Evolutionary conservation across 1,140 invertebrate species (phyloP).

Genomic region (Ridgeia piscesae): DNA sequence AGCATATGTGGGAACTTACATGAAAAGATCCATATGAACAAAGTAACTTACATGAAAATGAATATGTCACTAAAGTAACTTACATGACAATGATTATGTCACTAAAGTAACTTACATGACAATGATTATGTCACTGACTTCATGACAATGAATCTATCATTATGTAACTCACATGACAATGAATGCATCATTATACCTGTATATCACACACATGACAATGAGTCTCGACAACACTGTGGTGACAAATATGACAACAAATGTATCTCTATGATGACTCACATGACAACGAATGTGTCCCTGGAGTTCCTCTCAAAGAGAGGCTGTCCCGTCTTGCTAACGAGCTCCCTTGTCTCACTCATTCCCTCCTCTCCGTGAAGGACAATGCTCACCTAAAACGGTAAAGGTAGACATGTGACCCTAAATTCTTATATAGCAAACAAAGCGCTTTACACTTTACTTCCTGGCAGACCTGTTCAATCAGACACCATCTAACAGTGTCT

Average conservation of each 20-base stretch:
- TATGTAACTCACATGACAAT: constrained; percentile 50
- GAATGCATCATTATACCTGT: constrained; percentile 36
- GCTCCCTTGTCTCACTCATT: constrained; percentile 56
- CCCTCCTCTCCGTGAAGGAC: constrained; percentile 57
- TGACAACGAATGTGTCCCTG: constrained; percentile 52
- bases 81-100: not conserved
- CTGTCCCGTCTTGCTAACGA: constrained; percentile 46
- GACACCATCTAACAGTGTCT: no score
- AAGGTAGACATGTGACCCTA: not conserved
- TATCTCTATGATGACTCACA: constrained; percentile 42
- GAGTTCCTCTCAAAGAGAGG: constrained; percentile 55
- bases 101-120: no score
- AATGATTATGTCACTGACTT: not conserved
- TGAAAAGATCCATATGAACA: not conserved
- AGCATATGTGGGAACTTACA: not conserved
- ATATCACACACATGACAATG: constrained; percentile 49
- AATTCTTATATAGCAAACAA: not conserved
- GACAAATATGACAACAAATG: not conserved
- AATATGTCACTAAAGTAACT: not conserved
- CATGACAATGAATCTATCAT: not conserved
- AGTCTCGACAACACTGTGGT: constrained; percentile 38
- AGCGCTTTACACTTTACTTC: no score
- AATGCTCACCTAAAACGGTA: constrained; percentile 50
- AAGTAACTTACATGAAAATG: not conserved
- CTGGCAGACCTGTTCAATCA: no score